These are phyloP conservation scores for Apomyelois bistriatella DNA, from an alignment of 2,888 invertebrate species.

Conservation along the genomic window DNA sequence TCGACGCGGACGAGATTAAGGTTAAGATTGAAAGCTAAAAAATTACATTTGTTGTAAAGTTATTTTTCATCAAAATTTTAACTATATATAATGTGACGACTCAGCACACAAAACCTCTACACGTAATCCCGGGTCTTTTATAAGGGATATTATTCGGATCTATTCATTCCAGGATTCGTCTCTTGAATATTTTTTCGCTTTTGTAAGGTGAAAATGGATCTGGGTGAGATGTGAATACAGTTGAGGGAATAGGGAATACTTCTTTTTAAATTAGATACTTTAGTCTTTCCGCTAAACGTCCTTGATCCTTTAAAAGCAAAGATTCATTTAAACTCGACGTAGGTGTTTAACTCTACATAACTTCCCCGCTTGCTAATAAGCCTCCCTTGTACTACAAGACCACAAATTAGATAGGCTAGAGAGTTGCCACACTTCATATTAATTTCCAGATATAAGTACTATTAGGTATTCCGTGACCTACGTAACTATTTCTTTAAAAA, in stretches of 20 bases:
- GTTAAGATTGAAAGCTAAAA: no score
- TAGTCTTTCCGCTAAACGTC: not conserved
- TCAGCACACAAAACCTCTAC: no score
- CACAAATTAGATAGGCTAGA: not conserved
- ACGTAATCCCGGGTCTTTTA: conserved; percentile 46
- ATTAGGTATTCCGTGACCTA: no score
- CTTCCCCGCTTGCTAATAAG: not conserved
- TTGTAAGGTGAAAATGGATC: conserved; percentile 43
- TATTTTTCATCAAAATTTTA: no score
- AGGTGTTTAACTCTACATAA: not conserved
- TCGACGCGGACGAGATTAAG: no score
- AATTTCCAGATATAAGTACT: no score
- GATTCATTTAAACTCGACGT: no score
- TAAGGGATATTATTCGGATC: conserved; percentile 34
- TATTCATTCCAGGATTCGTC: conserved; percentile 56
- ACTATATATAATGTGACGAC: no score
- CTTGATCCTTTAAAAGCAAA: not conserved
- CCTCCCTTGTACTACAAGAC: not conserved
- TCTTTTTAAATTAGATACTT: no score
- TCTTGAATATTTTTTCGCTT: conserved; percentile 57
- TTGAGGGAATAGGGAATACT: not conserved
- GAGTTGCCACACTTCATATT: no score
- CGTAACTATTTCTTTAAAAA: no score
- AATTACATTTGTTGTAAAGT: no score
- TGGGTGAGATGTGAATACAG: conserved; percentile 46